Evolutionary conservation across 2,113 vertebrate species (phyloP).

Genomic region (Rhynchomys soricoides): DNA sequence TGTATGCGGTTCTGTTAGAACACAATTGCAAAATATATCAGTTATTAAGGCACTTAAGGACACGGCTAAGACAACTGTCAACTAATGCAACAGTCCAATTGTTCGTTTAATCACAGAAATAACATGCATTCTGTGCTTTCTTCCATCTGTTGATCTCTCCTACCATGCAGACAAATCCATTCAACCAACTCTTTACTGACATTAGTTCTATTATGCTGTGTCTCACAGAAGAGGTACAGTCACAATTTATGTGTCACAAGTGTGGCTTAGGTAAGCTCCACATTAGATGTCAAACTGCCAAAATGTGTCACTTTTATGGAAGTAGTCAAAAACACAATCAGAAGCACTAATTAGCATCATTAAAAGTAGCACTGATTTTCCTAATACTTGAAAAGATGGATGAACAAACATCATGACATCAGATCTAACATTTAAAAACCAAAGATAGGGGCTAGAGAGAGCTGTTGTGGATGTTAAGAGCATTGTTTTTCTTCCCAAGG

Average conservation of each 20-base stretch:
- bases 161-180: neutral
- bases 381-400: neutral
- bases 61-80: neutral
- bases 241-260: neutral
- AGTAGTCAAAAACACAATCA: conserved; percentile 30
- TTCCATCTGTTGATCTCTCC: neutral
- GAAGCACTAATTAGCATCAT: conserved; percentile 17
- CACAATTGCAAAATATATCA: conserved; percentile 32
- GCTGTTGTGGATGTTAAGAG: neutral
- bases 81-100: neutral
- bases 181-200: neutral
- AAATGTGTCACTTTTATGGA: conserved; percentile 20
- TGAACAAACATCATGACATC: neutral
- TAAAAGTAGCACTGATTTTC: conserved; percentile 41
- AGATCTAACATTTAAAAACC: neutral
- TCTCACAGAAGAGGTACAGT: conserved; percentile 8
- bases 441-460: neutral
- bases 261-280: neutral
- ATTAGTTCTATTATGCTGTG: neutral
- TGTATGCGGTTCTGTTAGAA: conserved; percentile 1
- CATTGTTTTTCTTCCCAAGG: neutral
- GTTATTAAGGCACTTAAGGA: conserved; percentile 31
- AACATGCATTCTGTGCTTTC: conserved; percentile 18
- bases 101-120: conserved; percentile 10
- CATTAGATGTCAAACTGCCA: neutral